Evolutionary conservation across 2,113 vertebrate species (phyloP).

Genomic region (Rhineura floridana): DNA sequence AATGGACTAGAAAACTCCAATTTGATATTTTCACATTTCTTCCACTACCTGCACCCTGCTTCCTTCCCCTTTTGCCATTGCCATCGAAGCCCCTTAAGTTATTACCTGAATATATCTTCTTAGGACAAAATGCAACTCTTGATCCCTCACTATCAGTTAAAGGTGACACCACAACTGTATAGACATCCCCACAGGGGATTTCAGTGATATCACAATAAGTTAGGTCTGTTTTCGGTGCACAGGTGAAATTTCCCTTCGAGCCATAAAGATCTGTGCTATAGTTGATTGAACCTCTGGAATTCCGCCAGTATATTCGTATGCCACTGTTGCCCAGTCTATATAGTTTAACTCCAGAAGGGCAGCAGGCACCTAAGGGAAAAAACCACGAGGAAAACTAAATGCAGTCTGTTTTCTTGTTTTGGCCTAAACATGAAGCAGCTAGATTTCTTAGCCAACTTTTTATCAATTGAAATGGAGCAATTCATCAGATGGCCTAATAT

Average conservation of each 20-base stretch:
- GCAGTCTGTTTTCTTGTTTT: not conserved
- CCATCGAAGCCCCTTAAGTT: not conserved
- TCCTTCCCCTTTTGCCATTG: not conserved
- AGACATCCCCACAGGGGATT: slow-evolving; percentile 86
- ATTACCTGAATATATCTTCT: slow-evolving; percentile 88
- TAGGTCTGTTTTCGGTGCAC: slow-evolving; percentile 67
- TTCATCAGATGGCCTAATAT: not conserved
- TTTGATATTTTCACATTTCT: not conserved
- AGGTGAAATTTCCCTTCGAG: slow-evolving; percentile 86
- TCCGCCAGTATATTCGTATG: slow-evolving; percentile 85
- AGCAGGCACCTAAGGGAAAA: slow-evolving; percentile 83
- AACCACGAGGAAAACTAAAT: not conserved
- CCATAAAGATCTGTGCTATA: slow-evolving; percentile 82
- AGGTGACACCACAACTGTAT: slow-evolving; percentile 84
- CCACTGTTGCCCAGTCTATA: slow-evolving; percentile 79
- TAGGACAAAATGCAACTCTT: slow-evolving; percentile 85
- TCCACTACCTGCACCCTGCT: not conserved
- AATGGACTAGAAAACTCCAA: not conserved
- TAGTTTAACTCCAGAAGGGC: slow-evolving; percentile 86
- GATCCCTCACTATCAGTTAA: slow-evolving; percentile 60
- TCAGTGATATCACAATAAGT: slow-evolving; percentile 84
- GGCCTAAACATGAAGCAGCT: not conserved
- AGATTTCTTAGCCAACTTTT: slow-evolving; percentile 4
- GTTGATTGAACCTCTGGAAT: slow-evolving; percentile 68
- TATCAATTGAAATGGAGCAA: not conserved